Conservation (phyloP, 2,888 invertebrate genomes). For the Watsonalla binaria region DNA sequence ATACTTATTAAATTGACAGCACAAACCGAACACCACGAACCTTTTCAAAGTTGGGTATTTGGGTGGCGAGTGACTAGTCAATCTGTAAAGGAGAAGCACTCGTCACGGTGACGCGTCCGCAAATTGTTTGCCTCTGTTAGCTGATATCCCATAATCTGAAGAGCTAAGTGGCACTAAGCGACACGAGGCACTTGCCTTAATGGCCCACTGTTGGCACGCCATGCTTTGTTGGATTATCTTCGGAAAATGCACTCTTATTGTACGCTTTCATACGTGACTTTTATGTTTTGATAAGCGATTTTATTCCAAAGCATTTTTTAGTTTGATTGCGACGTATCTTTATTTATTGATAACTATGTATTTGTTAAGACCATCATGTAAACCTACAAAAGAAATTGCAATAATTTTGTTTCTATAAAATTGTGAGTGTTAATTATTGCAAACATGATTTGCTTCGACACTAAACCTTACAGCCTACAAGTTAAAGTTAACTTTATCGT, state of each 20-base stretch:
- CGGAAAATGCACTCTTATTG: background rate
- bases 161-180: slow-evolving; percentile 26
- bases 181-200: slow-evolving; percentile 22
- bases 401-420: too few relatives aligned
- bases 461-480: background rate
- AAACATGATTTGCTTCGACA: background rate
- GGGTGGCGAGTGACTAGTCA: slow-evolving; percentile 16
- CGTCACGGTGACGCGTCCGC: slow-evolving; percentile 27
- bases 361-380: too few relatives aligned
- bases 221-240: slow-evolving; percentile 2
- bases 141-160: slow-evolving; percentile 34
- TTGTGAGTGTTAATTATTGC: too few relatives aligned
- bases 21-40: background rate
- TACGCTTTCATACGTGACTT: too few relatives aligned
- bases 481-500: background rate
- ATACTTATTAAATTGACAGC: background rate
- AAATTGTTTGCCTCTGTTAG: slow-evolving; percentile 27
- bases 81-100: slow-evolving; percentile 10
- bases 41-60: slow-evolving; percentile 7
- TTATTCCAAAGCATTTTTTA: too few relatives aligned
- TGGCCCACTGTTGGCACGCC: slow-evolving; percentile 11
- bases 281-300: too few relatives aligned
- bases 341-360: too few relatives aligned
- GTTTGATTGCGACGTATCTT: too few relatives aligned
- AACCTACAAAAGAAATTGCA: too few relatives aligned